phyloP scores from a whole-genome alignment of 2,888 invertebrate genomes.

The Anaspis maculata region DNA sequence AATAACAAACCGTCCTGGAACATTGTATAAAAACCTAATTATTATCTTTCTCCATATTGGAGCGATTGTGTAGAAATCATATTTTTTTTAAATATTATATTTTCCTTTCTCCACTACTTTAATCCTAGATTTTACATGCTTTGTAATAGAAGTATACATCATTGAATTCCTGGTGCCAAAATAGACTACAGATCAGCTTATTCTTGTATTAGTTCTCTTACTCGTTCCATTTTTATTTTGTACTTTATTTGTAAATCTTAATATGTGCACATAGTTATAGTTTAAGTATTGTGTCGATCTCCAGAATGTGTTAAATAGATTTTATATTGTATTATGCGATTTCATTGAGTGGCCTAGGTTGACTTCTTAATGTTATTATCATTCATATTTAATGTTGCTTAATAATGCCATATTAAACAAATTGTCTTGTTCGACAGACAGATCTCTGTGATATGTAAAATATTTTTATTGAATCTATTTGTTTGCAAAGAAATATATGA shows the following conservation, averaged over 20 bases:
- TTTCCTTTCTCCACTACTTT: slow-evolving; percentile 1
- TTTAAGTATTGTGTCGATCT: slow-evolving; percentile 12
- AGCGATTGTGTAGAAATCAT: slow-evolving; percentile 15
- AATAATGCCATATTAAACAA: slow-evolving; percentile 28
- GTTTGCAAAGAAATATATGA: slow-evolving; percentile 16
- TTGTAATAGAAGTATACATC: slow-evolving; percentile 7
- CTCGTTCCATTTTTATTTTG: slow-evolving; percentile 8
- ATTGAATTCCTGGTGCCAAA: slow-evolving; percentile 35
- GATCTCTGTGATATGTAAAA: slow-evolving; percentile 35
- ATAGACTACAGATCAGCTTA: slow-evolving; percentile 15
- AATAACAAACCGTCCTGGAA: no score
- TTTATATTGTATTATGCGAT: slow-evolving; percentile 6
- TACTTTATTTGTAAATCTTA: slow-evolving; percentile 7
- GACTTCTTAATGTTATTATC: slow-evolving; percentile 9
- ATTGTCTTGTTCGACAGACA: slow-evolving; percentile 24
- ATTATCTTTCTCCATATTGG: slow-evolving; percentile 29
- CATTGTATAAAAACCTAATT: slow-evolving; percentile 18
- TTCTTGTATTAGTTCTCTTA: slow-evolving; percentile 7
- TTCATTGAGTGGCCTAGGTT: no score
- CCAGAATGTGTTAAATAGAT: slow-evolving; percentile 7
- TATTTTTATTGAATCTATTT: slow-evolving; percentile 17
- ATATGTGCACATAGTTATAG: slow-evolving; percentile 15
- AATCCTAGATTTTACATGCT: slow-evolving; percentile 2
- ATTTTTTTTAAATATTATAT: no score
- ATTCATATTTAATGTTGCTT: slow-evolving; percentile 19